A percentile compares a stretch with the other conserved stretches of the same genome.
Conservation (phyloP, 2,888 invertebrate genomes). For the Elaeidobius kamerunicus region DNA sequence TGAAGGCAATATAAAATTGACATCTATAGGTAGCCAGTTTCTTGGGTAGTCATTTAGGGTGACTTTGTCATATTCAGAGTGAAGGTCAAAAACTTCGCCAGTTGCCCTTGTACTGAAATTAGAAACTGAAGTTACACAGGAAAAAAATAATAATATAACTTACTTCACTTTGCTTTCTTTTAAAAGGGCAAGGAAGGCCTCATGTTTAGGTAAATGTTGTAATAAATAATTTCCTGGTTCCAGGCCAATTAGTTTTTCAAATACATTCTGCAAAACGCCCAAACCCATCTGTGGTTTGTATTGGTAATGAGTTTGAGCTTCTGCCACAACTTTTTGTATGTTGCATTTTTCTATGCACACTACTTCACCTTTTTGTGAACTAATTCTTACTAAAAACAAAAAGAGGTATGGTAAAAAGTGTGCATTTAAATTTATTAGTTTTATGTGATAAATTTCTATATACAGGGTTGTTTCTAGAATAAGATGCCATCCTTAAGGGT, state of each 20-base stretch:
- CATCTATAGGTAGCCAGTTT: conserved; percentile 37
- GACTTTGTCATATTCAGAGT: conserved; percentile 32
- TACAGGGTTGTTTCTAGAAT: too few relatives aligned
- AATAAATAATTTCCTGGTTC: conserved; percentile 42
- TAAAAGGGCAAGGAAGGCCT: conserved; percentile 39
- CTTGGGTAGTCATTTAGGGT: conserved; percentile 17
- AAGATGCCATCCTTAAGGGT: too few relatives aligned
- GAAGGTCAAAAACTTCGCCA: conserved; percentile 31
- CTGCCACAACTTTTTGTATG: conserved; percentile 40
- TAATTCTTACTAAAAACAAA: conserved; percentile 39
- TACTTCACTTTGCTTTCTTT: conserved; percentile 32
- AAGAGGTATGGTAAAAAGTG: too few relatives aligned
- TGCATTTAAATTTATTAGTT: too few relatives aligned
- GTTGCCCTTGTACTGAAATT: neutral
- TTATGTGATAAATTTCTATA: too few relatives aligned
- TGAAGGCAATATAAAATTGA: conserved; percentile 37
- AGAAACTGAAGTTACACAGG: neutral
- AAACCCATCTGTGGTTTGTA: conserved; percentile 40
- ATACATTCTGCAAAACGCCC: conserved; percentile 40
- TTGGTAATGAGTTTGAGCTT: conserved; percentile 40
- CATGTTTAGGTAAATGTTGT: conserved; percentile 41
- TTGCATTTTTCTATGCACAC: conserved; percentile 41
- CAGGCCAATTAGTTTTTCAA: conserved; percentile 35
- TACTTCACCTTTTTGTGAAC: conserved; percentile 36
- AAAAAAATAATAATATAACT: conserved; percentile 6